Evolutionary conservation across 2,888 invertebrate species (phyloP).

Genomic region (Miltochrista miniata): DNA sequence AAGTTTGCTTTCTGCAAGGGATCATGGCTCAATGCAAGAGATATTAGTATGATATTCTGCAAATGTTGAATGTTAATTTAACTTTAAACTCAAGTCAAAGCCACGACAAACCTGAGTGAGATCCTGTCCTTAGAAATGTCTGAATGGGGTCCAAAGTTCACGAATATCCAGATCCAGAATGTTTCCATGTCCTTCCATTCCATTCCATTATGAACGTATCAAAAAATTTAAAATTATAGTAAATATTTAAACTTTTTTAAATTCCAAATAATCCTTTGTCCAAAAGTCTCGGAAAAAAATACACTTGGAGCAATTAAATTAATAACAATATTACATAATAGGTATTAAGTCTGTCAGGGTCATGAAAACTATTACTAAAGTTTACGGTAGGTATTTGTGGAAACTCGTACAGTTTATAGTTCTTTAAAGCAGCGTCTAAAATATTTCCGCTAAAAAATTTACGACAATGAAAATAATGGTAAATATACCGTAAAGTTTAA

Average conservation of each 20-base stretch:
- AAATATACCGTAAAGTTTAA: no score
- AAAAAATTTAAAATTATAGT: constrained; percentile 15
- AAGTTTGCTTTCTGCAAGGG: neutral
- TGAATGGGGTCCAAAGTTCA: constrained; percentile 12
- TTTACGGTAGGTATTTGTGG: no score
- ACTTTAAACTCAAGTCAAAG: constrained; percentile 4
- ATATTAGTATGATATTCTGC: no score
- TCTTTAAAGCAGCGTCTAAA: no score
- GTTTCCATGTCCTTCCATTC: constrained; percentile 15
- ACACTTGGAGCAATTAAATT: neutral
- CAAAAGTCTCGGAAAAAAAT: neutral
- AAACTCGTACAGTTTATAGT: no score
- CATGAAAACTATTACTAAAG: no score
- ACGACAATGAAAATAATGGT: no score
- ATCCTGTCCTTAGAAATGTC: constrained; percentile 17
- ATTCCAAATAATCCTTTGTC: neutral
- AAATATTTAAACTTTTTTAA: constrained; percentile 3
- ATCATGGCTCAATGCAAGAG: constrained; percentile 4
- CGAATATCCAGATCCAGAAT: constrained; percentile 11
- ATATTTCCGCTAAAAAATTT: no score
- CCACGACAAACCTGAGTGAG: constrained; percentile 15
- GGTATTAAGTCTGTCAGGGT: no score
- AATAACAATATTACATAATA: no score
- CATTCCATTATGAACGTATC: constrained; percentile 16
- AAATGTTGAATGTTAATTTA: no score